Conservation (phyloP, 2,113 vertebrate species). For the Aptenodytes patagonicus region DNA sequence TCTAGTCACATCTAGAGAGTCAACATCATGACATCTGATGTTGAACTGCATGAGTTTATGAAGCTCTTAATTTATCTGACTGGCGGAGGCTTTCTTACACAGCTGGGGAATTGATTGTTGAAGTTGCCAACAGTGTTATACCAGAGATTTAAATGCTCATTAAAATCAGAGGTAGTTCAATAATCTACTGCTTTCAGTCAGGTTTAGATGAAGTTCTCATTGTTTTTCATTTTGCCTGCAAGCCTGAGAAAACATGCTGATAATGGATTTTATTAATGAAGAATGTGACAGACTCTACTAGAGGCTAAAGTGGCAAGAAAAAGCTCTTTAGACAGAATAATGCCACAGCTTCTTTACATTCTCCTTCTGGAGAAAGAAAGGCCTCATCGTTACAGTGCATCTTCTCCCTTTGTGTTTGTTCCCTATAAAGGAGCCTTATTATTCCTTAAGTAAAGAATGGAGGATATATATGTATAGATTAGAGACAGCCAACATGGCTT, state of each 20-base stretch:
- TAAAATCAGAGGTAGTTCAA: background rate
- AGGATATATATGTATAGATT: background rate
- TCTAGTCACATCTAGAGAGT: background rate
- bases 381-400: background rate
- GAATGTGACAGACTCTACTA: background rate
- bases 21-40: background rate
- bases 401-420: background rate
- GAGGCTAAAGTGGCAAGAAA: background rate
- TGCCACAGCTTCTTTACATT: background rate
- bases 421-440: background rate
- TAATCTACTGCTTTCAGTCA: background rate
- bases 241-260: background rate
- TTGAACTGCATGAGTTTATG: background rate
- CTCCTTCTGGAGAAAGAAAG: background rate
- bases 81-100: background rate
- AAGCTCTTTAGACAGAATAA: background rate
- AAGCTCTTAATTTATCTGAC: background rate
- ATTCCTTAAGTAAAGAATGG: background rate
- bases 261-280: background rate
- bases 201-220: background rate
- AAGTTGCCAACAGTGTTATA: background rate
- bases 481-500: background rate
- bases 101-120: background rate
- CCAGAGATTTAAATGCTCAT: background rate
- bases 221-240: background rate